Base-by-base conservation (phyloP, 1,140 invertebrate genomes). In the Drosophila pandora region DNA sequence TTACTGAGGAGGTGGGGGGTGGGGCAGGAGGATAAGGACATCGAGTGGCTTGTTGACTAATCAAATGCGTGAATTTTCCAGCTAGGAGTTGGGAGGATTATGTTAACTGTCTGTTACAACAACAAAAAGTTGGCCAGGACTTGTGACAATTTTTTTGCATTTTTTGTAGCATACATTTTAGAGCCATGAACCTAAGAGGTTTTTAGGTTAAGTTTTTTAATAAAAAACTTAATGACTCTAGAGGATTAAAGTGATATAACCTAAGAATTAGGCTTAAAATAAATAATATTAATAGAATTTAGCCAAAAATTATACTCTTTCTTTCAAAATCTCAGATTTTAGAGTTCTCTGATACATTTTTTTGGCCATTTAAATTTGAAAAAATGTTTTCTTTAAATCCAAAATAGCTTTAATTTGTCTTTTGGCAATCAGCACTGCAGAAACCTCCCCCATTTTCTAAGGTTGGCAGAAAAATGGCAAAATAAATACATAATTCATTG, bases 401-500 rank as follows among this genome's bases (percentile, higher is more conserved):
- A 28, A n/a, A 37, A 13, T 34, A 32, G n/a, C 30, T 53, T 34
- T 6, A 34, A 32, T 23, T 47, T 43, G 17, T 34, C 10, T 21
- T 34, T 21, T 8, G 3, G 10, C 10, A 34, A 13, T 45, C 22
- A 8, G 2, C 2, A 41, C 37, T 17, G 41, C 6, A 17, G 17
- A 62, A 7, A 23, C 13, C 10, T 2, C 28, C 1, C 41, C 13
- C 41, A 43, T 22, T 37, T 25, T 23, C 13, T 1, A 0, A 9
- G 6, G 21, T 7, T 21, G 5, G 32, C 2, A 3, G 12, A 41
- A 62, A 62, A 62, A 61, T 39, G 7, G 43, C 13, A 52, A 56
- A 72, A 56, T 56, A 73, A 47, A 72, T 63, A 63, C 59, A 74
- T 64, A 73, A 73, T 56, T 73, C 69, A 63, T 63, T 12, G 13